Evolutionary conservation across 2,888 invertebrate species (phyloP).

Genomic region (Tachystola acroxantha): DNA sequence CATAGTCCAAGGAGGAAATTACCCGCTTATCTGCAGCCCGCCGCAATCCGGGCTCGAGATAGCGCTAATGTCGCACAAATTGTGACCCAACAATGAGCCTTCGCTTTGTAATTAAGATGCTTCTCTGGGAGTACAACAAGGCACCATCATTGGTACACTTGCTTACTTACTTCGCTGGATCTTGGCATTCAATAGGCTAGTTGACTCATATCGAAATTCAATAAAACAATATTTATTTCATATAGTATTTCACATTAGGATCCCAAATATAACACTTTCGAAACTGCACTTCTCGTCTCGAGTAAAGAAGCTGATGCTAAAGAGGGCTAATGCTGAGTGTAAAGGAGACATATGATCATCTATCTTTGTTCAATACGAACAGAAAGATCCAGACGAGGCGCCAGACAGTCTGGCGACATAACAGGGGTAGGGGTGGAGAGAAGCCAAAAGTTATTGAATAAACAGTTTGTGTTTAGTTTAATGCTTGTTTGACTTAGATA

Average conservation of each 20-base stretch:
- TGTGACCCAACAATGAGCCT: conserved; percentile 7
- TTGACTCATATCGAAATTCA: no score
- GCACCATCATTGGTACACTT: no score
- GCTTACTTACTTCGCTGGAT: no score
- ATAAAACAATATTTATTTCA: no score
- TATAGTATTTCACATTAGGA: no score
- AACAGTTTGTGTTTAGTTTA: neutral
- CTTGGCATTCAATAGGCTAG: no score
- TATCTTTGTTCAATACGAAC: neutral
- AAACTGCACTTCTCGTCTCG: no score
- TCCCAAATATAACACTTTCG: no score
- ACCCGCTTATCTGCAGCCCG: conserved; percentile 23
- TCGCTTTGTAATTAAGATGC: neutral
- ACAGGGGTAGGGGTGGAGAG: neutral
- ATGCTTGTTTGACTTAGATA: neutral
- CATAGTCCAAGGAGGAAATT: conserved; percentile 19
- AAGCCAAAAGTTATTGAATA: conserved; percentile 3
- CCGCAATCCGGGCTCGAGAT: conserved; percentile 14
- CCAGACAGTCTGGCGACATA: conserved; percentile 48
- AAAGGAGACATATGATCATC: neutral
- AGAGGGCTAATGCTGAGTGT: neutral
- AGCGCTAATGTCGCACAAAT: conserved; percentile 18
- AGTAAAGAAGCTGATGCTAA: no score
- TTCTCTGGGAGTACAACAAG: neutral
- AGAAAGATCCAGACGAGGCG: conserved; percentile 30